Evolutionary conservation across 2,797 vertebrate genomes (phyloP).

Genomic region (Onychomys torridus): DNA sequence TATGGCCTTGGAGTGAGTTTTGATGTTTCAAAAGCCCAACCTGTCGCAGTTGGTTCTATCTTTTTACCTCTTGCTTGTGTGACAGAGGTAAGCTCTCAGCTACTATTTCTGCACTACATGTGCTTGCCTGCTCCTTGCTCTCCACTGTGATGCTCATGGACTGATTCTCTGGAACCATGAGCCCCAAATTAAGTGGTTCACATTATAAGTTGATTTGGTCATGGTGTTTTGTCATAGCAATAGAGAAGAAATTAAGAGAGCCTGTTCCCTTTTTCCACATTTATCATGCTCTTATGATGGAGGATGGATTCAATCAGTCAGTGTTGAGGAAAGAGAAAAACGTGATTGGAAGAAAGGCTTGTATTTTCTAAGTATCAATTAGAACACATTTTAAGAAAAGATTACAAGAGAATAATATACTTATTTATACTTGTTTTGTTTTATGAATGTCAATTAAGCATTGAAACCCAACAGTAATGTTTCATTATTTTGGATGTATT

Average conservation of each 20-base stretch:
- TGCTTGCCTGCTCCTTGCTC: background rate
- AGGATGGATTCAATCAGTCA: background rate
- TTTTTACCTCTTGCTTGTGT: background rate
- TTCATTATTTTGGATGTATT: background rate
- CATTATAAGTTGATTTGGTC: no score
- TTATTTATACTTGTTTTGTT: background rate
- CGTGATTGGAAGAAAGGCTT: background rate
- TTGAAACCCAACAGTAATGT: background rate
- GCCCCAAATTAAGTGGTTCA: background rate
- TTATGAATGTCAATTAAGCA: background rate
- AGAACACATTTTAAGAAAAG: background rate
- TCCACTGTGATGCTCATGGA: background rate
- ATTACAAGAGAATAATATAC: background rate
- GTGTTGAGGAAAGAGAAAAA: background rate
- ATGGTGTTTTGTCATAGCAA: background rate
- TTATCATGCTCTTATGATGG: background rate
- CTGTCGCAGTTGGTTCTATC: background rate
- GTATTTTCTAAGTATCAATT: background rate
- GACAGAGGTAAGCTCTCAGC: background rate
- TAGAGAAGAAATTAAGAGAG: background rate
- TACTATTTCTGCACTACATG: background rate
- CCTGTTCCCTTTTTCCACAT: background rate
- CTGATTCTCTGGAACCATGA: background rate
- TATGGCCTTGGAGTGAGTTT: background rate
- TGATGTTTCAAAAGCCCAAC: background rate